Conservation (phyloP, 2,888 invertebrate species). For the Syrphus vitripennis region DNA sequence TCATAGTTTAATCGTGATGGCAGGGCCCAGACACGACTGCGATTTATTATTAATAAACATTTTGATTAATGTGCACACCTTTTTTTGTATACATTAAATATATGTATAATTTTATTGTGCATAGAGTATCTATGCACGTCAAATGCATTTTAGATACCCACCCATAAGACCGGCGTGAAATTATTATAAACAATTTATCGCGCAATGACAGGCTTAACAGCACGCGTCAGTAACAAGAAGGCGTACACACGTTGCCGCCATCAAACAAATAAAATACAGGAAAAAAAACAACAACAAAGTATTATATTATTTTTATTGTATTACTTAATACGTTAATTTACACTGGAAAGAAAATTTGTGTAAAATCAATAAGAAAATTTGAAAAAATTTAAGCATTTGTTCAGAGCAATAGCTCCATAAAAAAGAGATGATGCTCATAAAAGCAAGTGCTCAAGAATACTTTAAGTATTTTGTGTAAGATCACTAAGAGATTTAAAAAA, state of each 20-base stretch:
- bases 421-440: background rate
- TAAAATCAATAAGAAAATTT: background rate
- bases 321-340: background rate
- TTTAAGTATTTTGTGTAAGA: no score
- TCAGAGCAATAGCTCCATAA: no score
- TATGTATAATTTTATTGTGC: background rate
- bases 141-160: background rate
- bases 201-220: constrained; percentile 38
- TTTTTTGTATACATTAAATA: background rate
- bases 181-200: constrained; percentile 49
- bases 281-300: background rate
- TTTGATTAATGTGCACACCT: constrained; percentile 36
- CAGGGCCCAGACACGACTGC: constrained; percentile 28
- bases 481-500: no score
- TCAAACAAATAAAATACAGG: background rate
- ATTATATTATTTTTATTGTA: constrained; percentile 6
- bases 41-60: constrained; percentile 28
- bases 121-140: background rate
- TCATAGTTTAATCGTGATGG: constrained; percentile 5
- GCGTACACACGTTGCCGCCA: constrained; percentile 30
- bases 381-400: no score
- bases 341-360: background rate
- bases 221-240: constrained; percentile 33
- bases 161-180: constrained; percentile 1
- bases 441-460: no score